Base-by-base conservation (phyloP, 2,797 vertebrate genomes). In the Silurus aristotelis region DNA sequence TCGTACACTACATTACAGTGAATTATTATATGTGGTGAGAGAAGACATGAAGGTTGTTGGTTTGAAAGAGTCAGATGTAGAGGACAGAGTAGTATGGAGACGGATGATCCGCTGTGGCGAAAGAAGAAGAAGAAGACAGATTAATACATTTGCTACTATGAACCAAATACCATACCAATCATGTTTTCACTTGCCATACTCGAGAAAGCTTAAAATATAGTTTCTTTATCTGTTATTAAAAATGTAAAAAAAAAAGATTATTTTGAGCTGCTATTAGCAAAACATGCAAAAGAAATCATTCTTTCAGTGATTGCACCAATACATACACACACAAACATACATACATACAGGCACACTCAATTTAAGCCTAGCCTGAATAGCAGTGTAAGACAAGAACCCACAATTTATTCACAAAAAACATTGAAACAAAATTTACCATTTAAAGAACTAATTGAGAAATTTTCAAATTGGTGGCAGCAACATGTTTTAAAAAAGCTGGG, bases 1-100 rank as follows among this genome's bases (percentile, higher is more conserved):
- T 13, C 17, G n/a, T 66, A 64, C 83, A 78, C 72, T 78, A 84
- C 61, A 60, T 84, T 78, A 38, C 56, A 80, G n/a, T 85, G 19
- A 72, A 27, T 43, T 31, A 31, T 77, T 77, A 22, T 60, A 38
- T 38, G 38, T 38, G 3, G 38, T 38, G 38, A 38, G 38, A 38
- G 38, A 38, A 38, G 3, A 38, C 38, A 38, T 38, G 38, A 38
- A 38, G 38, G 38, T 38, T 38, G 38, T 38, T 38, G 38, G 3
- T 38, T 38, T 38, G 38, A 38, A 38, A 38, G 38, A 38, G 0
- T 3, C 38, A 38, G 38, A 38, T 38, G 38, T 38, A 38, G 38
- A 38, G 38, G 38, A 38, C 38, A 38, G 38, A 38, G 38, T 38
- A 38, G 38, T 38, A 38, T 38, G 38, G 38, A 38, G 38, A 38